Conservation (phyloP, 2,888 invertebrate species). For the Troides helena region DNA sequence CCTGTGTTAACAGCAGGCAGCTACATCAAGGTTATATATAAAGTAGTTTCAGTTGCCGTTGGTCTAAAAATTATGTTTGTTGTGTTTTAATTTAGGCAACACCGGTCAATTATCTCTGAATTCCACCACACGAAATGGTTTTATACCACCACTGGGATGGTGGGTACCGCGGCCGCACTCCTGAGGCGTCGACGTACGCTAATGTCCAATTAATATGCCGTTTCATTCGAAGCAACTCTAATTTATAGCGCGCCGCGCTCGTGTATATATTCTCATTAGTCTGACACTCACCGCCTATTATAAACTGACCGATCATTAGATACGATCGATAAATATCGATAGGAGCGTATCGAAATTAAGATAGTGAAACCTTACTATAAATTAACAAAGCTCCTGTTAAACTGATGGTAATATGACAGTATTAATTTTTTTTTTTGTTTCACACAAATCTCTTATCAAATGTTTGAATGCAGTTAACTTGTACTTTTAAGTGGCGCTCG, state of each 20-base stretch:
- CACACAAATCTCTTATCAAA: conserved; percentile 42
- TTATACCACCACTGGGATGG: conserved; percentile 5
- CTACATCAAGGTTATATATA: too few relatives aligned
- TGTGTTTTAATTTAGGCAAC: too few relatives aligned
- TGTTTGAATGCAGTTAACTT: conserved; percentile 56
- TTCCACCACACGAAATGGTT: conserved; percentile 8
- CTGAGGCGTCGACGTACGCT: conserved; percentile 64
- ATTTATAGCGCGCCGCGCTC: conserved; percentile 67
- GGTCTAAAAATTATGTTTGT: too few relatives aligned
- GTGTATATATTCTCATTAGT: conserved; percentile 76
- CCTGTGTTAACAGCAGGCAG: too few relatives aligned
- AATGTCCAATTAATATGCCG: conserved; percentile 78
- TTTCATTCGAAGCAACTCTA: conserved; percentile 65
- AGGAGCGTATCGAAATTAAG: conserved; percentile 62
- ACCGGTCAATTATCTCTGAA: background rate
- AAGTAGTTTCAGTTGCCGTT: too few relatives aligned
- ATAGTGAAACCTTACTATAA: conserved; percentile 59
- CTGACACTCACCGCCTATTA: conserved; percentile 73
- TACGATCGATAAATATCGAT: conserved; percentile 66
- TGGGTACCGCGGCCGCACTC: conserved; percentile 8
- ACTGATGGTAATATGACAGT: conserved; percentile 16
- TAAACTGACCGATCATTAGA: conserved; percentile 70
- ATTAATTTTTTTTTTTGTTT: conserved; percentile 7
- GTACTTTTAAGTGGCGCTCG: conserved; percentile 44
- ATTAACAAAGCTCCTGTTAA: conserved; percentile 54